These are phyloP conservation scores for cattle (Bos taurus) DNA, from an alignment of 2,113 vertebrate species.

Conservation along the genomic window ARS-UCD2.0 NC_037349.1:58592501-58593000, in stretches of 20 bases:
- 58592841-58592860: not conserved
- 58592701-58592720: constrained; percentile 92
- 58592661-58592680: constrained; percentile 92
- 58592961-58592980: not conserved
- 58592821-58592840: constrained; percentile 63
- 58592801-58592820: constrained; percentile 92
- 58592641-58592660: constrained; percentile 92
- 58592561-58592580: constrained; percentile 51
- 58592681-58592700: constrained; percentile 93
- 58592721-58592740: constrained; percentile 91
- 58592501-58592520: not conserved
- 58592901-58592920: constrained; percentile 60
- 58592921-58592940: constrained; percentile 59
- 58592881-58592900: constrained; percentile 60
- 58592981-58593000: constrained; percentile 1
- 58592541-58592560: constrained; percentile 58
- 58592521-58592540: constrained; percentile 34
- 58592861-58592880: constrained; percentile 43
- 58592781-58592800: constrained; percentile 90
- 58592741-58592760: constrained; percentile 90
- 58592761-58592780: constrained; percentile 88
- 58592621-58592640: constrained; percentile 87
- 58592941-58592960: not conserved
- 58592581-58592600: constrained; percentile 40
- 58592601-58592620: constrained; percentile 52